phyloP scores from a whole-genome alignment of 2,888 invertebrate species.

The Agriotes lineatus region DNA sequence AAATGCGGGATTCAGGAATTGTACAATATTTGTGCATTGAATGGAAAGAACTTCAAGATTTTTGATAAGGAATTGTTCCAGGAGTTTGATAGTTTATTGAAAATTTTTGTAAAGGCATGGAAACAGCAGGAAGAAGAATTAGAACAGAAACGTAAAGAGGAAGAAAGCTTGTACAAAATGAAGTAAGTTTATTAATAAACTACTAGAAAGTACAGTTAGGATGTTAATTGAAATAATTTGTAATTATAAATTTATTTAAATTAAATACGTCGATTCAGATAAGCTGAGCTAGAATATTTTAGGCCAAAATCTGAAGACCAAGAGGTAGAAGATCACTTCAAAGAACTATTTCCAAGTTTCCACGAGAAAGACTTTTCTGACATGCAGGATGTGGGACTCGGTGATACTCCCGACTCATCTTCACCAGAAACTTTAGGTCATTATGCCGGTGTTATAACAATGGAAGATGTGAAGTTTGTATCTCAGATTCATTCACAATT shows the following conservation, averaged over 20 bases:
- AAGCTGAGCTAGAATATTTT: background rate
- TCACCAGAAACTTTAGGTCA: background rate
- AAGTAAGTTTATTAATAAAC: slow-evolving; percentile 65
- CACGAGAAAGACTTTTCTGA: slow-evolving; percentile 79
- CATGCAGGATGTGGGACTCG: slow-evolving; percentile 63
- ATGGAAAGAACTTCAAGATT: slow-evolving; percentile 60
- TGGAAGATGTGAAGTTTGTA: slow-evolving; percentile 72
- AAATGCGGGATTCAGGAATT: slow-evolving; percentile 79
- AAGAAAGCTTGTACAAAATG: slow-evolving; percentile 82
- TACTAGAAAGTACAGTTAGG: background rate
- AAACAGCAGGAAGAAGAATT: slow-evolving; percentile 79
- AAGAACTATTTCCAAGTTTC: slow-evolving; percentile 78
- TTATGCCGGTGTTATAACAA: slow-evolving; percentile 62
- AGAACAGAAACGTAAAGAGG: slow-evolving; percentile 77
- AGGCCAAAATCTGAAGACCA: slow-evolving; percentile 75
- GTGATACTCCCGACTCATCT: slow-evolving; percentile 45
- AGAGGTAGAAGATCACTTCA: slow-evolving; percentile 74
- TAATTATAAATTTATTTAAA: no score
- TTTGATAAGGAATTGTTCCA: slow-evolving; percentile 54
- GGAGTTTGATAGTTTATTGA: slow-evolving; percentile 70
- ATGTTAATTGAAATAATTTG: background rate
- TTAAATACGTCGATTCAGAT: background rate
- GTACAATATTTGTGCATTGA: slow-evolving; percentile 73
- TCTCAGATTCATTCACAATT: slow-evolving; percentile 74
- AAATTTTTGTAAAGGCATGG: slow-evolving; percentile 79